Conservation (phyloP, 1,140 invertebrate genomes). For the Papilio helenus region DNA sequence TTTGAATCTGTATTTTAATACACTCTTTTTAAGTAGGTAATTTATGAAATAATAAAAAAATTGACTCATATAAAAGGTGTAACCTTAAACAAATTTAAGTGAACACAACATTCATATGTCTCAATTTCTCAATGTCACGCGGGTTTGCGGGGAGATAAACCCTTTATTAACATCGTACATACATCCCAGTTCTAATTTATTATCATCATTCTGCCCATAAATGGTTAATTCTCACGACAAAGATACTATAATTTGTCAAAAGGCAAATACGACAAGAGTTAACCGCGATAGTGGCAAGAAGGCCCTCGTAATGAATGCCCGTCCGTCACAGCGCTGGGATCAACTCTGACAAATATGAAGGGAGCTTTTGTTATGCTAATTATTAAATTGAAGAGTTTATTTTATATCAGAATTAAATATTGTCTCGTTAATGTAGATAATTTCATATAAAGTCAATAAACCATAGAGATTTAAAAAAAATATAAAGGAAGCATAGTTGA, state of each 20-base stretch:
- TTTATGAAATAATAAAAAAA: background rate
- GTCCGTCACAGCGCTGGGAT: background rate
- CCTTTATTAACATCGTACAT: slow-evolving; percentile 36
- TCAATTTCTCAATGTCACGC: slow-evolving; percentile 32
- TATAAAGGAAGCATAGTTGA: too few relatives aligned
- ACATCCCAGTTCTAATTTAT: slow-evolving; percentile 26
- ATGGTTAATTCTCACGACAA: slow-evolving; percentile 36
- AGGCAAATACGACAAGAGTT: slow-evolving; percentile 31
- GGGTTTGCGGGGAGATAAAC: slow-evolving; percentile 29
- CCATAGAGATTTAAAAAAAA: too few relatives aligned
- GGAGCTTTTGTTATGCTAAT: slow-evolving; percentile 24
- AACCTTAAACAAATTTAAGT: slow-evolving; percentile 11
- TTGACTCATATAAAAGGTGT: background rate
- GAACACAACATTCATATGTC: background rate
- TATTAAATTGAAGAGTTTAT: background rate
- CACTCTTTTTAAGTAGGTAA: too few relatives aligned
- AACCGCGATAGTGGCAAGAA: slow-evolving; percentile 25
- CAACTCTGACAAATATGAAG: slow-evolving; percentile 24
- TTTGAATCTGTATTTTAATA: too few relatives aligned
- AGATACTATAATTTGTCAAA: slow-evolving; percentile 36
- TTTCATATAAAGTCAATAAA: too few relatives aligned
- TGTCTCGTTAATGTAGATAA: background rate
- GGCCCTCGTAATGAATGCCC: slow-evolving; percentile 3
- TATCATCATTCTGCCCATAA: slow-evolving; percentile 34
- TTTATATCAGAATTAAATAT: background rate